These are phyloP conservation scores for Meganola albula DNA, from an alignment of 2,888 invertebrate species.

Conservation along the genomic window DNA sequence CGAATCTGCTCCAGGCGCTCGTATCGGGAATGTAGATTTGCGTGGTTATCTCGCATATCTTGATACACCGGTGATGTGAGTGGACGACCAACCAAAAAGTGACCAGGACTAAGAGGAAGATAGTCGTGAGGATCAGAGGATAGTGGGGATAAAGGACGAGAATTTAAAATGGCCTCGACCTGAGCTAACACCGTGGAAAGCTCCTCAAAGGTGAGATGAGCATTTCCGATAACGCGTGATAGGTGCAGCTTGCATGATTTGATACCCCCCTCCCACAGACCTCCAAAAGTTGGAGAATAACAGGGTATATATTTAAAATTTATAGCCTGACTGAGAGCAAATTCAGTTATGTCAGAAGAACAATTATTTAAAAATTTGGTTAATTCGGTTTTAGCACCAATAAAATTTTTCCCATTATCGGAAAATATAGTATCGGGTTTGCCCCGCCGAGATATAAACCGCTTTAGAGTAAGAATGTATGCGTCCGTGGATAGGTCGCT, in stretches of 20 bases:
- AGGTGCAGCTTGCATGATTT: slow-evolving; percentile 15
- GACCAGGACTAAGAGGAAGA: slow-evolving; percentile 11
- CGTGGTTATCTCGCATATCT: too few species aligned
- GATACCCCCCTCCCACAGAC: slow-evolving; percentile 16
- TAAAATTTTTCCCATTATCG: too few species aligned
- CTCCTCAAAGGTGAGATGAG: slow-evolving; percentile 20
- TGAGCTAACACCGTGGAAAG: slow-evolving; percentile 16
- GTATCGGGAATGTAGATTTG: too few species aligned
- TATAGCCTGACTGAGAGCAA: neutral
- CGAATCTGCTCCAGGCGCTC: slow-evolving; percentile 19
- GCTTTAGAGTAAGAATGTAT: too few species aligned
- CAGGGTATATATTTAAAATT: slow-evolving; percentile 4
- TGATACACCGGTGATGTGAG: slow-evolving; percentile 8
- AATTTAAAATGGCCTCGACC: too few species aligned
- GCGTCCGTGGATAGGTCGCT: too few species aligned
- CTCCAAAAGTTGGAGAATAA: slow-evolving; percentile 19
- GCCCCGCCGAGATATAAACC: too few species aligned
- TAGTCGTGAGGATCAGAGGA: slow-evolving; percentile 1
- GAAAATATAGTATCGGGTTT: too few species aligned
- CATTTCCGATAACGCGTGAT: slow-evolving; percentile 13
- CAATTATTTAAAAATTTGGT: neutral
- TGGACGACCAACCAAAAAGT: too few species aligned
- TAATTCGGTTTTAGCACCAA: neutral
- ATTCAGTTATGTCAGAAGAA: neutral
- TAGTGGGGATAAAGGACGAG: neutral